phyloP scores from a whole-genome alignment of 2,113 vertebrate genomes.

The Nipponia nippon region DNA sequence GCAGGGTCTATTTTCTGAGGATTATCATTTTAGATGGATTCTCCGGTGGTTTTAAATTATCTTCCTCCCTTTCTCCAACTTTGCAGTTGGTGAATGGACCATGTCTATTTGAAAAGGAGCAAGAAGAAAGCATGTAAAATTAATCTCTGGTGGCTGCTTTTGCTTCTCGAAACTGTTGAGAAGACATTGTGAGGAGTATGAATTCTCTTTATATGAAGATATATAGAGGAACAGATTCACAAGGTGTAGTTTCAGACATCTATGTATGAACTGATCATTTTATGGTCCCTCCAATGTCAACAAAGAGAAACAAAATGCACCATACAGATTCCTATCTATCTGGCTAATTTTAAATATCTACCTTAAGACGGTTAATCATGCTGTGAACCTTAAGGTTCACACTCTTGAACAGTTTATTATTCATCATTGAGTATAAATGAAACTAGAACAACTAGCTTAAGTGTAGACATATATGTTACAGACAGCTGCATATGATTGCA shows the following conservation, averaged over 20 bases:
- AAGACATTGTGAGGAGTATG: neutral
- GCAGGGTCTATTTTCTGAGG: neutral
- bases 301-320: neutral
- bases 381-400: neutral
- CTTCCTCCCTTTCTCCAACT: neutral
- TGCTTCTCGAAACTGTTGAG: neutral
- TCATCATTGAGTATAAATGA: neutral
- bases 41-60: neutral
- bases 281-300: neutral
- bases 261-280: neutral
- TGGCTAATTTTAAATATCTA: neutral
- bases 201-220: neutral
- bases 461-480: neutral
- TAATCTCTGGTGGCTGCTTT: neutral
- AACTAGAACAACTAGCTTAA: neutral
- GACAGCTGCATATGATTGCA: neutral
- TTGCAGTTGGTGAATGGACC: neutral
- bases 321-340: neutral
- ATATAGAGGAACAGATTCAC: neutral
- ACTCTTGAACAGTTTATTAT: neutral
- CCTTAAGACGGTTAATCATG: neutral
- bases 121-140: neutral
- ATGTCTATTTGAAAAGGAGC: neutral
- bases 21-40: neutral
- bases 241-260: neutral